Percentiles rank a stretch among this genome's conserved stretches.
Evolutionary conservation across 23 tunicate genomes (phyloP).

Genomic region (Trididemnum miniatum): DNA sequence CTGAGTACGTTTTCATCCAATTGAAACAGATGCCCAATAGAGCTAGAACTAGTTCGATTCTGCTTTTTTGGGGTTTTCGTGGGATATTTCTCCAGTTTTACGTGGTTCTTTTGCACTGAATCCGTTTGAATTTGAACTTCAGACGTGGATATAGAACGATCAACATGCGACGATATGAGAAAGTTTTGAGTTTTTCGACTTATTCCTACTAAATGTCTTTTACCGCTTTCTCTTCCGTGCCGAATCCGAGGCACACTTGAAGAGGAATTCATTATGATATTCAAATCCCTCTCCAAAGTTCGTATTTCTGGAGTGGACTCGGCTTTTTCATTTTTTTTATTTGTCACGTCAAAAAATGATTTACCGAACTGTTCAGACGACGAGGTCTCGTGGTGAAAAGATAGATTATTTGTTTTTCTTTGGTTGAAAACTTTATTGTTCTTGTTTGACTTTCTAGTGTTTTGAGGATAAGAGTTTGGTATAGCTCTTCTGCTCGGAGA

Average conservation of each 20-base stretch:
- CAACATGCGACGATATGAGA: constrained; percentile 22
- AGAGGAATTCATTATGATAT: background rate
- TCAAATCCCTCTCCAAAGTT: background rate
- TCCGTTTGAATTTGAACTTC: background rate
- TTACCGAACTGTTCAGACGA: no score
- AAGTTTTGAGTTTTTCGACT: constrained; percentile 13
- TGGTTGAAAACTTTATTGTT: no score
- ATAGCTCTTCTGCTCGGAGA: no score
- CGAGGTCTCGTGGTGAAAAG: no score
- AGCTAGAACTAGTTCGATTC: background rate
- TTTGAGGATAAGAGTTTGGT: no score
- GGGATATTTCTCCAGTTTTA: background rate
- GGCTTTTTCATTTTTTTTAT: no score
- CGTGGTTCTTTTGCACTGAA: background rate
- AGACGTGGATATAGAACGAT: background rate
- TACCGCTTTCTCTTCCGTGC: constrained; percentile 64
- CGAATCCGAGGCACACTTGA: background rate
- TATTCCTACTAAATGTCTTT: constrained; percentile 24
- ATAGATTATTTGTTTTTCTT: no score
- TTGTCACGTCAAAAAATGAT: no score
- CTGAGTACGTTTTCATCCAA: constrained; percentile 10
- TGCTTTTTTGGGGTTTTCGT: background rate
- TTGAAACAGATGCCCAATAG: background rate
- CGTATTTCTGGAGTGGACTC: no score
- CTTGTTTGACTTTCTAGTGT: no score